Base-by-base conservation (phyloP, 2,113 vertebrate genomes). In the Periophthalmodon schlosseri region DNA sequence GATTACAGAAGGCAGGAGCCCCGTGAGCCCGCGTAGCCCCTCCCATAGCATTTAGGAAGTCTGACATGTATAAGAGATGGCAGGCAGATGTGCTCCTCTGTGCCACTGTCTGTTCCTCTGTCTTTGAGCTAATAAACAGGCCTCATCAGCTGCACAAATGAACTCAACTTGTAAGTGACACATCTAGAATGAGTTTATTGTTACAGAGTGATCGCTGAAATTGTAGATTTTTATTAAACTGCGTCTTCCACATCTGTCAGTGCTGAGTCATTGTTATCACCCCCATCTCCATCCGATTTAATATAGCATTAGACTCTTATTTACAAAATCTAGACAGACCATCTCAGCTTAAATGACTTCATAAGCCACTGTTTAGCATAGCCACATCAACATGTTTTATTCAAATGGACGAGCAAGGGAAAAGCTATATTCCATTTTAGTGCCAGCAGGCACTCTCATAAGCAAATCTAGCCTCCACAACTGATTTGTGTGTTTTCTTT, bases 321-420 rank as follows among this genome's bases (percentile, higher is more conserved):
- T 77, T 72, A 73, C 24, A 11, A 66, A 82, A 85, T 73, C 70
- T 75, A 74, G 75, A 77, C 52, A 50, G 33, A 80, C 80, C 80
- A 79, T 81, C 66, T 21, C 33, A 70, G 80, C 77, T 84, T 89
- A 70, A 79, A 82, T 72, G 49, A 78, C 47, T 73, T 87, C 73
- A 63, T 60, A 56, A 77, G 70, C 54, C 3, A 54, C 72, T 78
- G 70, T 79, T 86, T 82, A 77, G 47, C 75, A 80, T 73, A 79
- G 80, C 66, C 71, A 79, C 79, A 81, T 84, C 76, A 86, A 83
- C 81, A 84, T 77, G 76, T 87, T 87, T 84, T 84, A 82, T 88
- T 89, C 75, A 86, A 86, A 84, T 80, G 78, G 24, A 68, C 68
- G 67, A 81, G 83, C 75, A 72, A n/a, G 39, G 71, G 72, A 74